Conservation (phyloP, 2,888 invertebrate genomes). For the Ischnus inquisitorius region DNA sequence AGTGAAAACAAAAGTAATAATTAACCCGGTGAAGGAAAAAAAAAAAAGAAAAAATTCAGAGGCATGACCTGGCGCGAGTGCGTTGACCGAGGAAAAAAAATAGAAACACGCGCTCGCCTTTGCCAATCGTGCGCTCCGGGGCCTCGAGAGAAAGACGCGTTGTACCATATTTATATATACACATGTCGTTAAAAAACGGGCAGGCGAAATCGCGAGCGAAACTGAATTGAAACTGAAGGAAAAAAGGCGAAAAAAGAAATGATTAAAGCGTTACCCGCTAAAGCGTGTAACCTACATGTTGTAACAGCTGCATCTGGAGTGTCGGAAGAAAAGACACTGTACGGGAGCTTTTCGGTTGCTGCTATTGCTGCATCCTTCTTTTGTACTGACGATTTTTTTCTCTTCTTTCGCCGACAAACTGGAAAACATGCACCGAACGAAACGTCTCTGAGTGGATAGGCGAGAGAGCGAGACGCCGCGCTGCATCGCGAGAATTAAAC, state of each 20-base stretch:
- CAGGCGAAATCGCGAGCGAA: background rate
- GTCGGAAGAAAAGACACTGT: slow-evolving; percentile 39
- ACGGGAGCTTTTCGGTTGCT: slow-evolving; percentile 40
- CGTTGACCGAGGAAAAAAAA: slow-evolving; percentile 23
- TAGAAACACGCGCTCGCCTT: background rate
- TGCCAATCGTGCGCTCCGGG: background rate
- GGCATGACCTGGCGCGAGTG: slow-evolving; percentile 3
- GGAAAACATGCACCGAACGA: background rate
- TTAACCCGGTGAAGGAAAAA: background rate
- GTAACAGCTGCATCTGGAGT: slow-evolving; percentile 24
- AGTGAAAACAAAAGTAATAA: background rate
- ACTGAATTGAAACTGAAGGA: slow-evolving; percentile 13
- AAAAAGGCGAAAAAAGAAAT: slow-evolving; percentile 19
- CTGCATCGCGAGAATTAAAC: slow-evolving; percentile 43
- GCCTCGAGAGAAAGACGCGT: background rate
- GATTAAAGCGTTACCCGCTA: too few species aligned
- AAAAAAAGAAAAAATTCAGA: slow-evolving; percentile 11
- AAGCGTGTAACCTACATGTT: slow-evolving; percentile 40
- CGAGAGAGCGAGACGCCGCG: slow-evolving; percentile 1
- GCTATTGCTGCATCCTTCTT: slow-evolving; percentile 36
- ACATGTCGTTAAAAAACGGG: background rate
- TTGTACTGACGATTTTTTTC: slow-evolving; percentile 48
- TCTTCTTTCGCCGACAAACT: slow-evolving; percentile 17
- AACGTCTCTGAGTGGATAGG: background rate
- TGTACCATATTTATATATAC: background rate